Conservation (phyloP, 2,888 invertebrate species). For the Tipula unca region DNA sequence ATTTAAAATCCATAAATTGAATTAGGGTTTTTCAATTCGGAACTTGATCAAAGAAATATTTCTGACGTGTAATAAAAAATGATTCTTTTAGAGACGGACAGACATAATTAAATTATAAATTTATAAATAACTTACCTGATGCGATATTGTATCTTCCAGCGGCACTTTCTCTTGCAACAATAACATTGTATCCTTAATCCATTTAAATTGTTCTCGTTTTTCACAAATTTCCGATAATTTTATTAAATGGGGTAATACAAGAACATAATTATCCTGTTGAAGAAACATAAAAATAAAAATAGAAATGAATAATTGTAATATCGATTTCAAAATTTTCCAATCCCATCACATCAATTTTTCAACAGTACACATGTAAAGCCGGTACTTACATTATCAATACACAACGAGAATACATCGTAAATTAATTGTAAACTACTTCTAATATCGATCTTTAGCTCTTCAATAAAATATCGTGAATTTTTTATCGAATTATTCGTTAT, state of each 20-base stretch:
- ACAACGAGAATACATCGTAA: conserved; percentile 80
- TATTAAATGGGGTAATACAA: conserved; percentile 56
- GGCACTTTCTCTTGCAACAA: conserved; percentile 58
- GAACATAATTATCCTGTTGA: conserved; percentile 41
- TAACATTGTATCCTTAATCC: conserved; percentile 65
- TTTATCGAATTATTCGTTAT: conserved; percentile 33
- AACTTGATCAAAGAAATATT: too few species aligned
- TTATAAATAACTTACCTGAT: conserved; percentile 43
- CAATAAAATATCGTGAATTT: conserved; percentile 38
- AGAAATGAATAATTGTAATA: background rate
- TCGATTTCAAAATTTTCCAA: background rate
- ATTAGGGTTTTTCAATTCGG: too few species aligned
- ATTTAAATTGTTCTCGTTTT: conserved; percentile 66
- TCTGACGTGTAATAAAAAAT: background rate
- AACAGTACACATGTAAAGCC: background rate
- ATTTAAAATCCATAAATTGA: too few species aligned
- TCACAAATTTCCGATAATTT: conserved; percentile 68
- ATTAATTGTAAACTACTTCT: conserved; percentile 89
- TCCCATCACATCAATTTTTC: background rate
- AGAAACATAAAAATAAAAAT: background rate
- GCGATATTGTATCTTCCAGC: conserved; percentile 66
- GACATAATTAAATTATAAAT: background rate
- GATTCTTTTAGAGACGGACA: too few species aligned
- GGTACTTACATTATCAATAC: conserved; percentile 38
- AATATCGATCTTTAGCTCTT: conserved; percentile 66